Evolutionary conservation across 2,888 invertebrate genomes (phyloP), one percentile per base, ranked within the genome.

Genomic region (Globia sparganii): DNA sequence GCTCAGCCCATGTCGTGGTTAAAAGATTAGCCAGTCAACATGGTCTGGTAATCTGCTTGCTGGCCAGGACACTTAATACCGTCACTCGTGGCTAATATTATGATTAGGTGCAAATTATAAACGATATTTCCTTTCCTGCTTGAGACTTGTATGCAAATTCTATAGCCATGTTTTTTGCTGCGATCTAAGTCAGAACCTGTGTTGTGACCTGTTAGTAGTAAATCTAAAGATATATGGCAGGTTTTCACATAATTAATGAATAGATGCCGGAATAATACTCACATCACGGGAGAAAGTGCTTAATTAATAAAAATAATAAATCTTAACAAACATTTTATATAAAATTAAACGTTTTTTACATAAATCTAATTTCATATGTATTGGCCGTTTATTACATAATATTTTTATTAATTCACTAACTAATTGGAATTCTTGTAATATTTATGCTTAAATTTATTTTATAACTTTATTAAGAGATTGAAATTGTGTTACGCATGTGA

Each of bases 221-320:
- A 78, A 83, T 78, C 40, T 49, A 0, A 62, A 40, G 25, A 64
- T 1, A 1, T 6, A 65, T 37, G 31, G 28, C 53, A 65, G 25
- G 34, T 81, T 73, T 81, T 74, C 81, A 40, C 75, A 58, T 62
- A 13, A 68, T 75, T 75, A 72, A 81, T 85, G 40, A 58, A 49
- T 5, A 43, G 1, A 58, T 59, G 37, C 56, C 72, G 80, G 59
- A 67, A 81, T 64, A 65, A 21, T 28, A 64, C 34, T 28, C 11
- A 28, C 25, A 40, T 37, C 4, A 69, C 25, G 18, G 15, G 75
- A 59, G 85, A 85, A 81, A 81, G 81, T n/a, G 43, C 9, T 56
- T 8, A 53, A 53, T 53, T 4, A 53, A n/a, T 53, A n/a, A 53
- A 56, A 37, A 81, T 64, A 37, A 81, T 81, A 62, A 64, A 85